These are phyloP conservation scores for Pectinophora gossypiella DNA, from an alignment of 1,140 invertebrate species.

Conservation along the genomic window DNA sequence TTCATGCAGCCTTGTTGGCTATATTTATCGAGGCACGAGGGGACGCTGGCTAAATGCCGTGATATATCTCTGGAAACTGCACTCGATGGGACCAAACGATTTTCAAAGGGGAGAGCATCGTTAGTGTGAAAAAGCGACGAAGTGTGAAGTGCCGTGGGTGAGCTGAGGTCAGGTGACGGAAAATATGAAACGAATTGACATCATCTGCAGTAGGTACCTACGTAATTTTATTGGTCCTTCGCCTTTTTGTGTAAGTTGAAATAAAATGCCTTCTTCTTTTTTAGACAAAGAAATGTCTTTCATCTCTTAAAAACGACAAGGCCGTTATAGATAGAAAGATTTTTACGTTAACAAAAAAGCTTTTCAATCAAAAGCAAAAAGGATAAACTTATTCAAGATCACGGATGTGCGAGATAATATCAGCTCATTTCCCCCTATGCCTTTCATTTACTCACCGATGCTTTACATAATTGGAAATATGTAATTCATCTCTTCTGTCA, in stretches of 20 bases:
- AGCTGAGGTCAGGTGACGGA: constrained; percentile 15
- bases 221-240: too few relatives aligned
- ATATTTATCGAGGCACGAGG: constrained; percentile 6
- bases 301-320: not conserved
- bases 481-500: not conserved
- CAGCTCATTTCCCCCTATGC: not conserved
- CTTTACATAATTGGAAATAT: not conserved
- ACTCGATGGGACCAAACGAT: constrained; percentile 17
- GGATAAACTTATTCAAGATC: not conserved
- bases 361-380: not conserved
- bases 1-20: not conserved
- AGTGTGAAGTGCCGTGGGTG: constrained; percentile 6
- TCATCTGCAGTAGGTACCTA: too few relatives aligned
- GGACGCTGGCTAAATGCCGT: constrained; percentile 24
- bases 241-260: too few relatives aligned
- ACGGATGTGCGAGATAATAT: not conserved
- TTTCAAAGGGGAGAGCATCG: constrained; percentile 8
- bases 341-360: not conserved
- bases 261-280: too few relatives aligned
- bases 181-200: not conserved
- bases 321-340: not conserved
- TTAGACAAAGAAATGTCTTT: too few relatives aligned
- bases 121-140: constrained; percentile 4
- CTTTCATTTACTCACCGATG: not conserved
- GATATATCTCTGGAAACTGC: constrained; percentile 25